A percentile compares a stretch with the other conserved stretches of the same genome.
These are phyloP conservation scores for Pseudotriccus pelzelni DNA, from an alignment of 2,797 vertebrate genomes.

Conservation along the genomic window DNA sequence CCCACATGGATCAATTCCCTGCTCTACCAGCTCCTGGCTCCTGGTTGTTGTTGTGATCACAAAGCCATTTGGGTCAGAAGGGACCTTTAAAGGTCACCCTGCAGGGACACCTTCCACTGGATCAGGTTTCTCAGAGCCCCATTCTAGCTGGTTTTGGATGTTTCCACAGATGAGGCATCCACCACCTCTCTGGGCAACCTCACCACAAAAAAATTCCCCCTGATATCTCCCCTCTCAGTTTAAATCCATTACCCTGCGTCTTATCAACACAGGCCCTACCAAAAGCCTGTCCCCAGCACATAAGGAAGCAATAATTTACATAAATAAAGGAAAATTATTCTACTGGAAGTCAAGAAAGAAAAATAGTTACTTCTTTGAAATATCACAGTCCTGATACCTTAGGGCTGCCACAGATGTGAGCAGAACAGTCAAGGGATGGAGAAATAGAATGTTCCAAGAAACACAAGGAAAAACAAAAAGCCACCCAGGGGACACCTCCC, in stretches of 20 bases:
- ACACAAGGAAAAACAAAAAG: background rate
- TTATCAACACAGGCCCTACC: background rate
- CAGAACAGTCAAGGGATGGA: background rate
- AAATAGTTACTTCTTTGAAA: background rate
- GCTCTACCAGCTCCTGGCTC: background rate
- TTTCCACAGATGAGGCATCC: background rate
- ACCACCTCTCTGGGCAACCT: background rate
- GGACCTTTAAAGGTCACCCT: background rate
- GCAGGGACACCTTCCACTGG: background rate
- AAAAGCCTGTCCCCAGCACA: background rate
- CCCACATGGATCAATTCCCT: background rate
- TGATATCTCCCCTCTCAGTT: accelerated
- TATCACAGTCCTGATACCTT: background rate
- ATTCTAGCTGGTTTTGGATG: background rate
- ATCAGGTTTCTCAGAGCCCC: background rate
- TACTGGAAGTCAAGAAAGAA: background rate
- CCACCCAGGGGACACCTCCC: background rate
- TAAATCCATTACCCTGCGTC: background rate
- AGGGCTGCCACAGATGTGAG: background rate
- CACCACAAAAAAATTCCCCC: background rate
- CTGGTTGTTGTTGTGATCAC: background rate
- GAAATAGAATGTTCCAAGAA: background rate
- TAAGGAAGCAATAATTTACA: background rate
- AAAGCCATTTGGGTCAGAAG: background rate
- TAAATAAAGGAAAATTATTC: background rate